These are phyloP conservation scores for Habroteleia sp. DNA, from an alignment of 2,888 invertebrate species.

Conservation along the genomic window DNA sequence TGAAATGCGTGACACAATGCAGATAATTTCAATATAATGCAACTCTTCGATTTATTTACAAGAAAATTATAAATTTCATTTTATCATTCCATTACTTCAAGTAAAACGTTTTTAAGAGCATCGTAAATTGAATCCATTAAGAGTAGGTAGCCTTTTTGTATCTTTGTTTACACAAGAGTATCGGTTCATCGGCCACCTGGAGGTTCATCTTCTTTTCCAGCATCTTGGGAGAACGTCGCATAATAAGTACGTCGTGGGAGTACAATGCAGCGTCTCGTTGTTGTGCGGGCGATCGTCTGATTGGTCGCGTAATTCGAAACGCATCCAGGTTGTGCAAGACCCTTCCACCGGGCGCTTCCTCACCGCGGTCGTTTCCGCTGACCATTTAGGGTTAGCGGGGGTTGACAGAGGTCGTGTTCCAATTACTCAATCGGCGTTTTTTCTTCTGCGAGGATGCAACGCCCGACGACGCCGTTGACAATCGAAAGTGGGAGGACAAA, in stretches of 20 bases:
- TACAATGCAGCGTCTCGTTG: conserved; percentile 56
- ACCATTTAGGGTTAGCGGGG: conserved; percentile 78
- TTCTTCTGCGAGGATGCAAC: conserved; percentile 74
- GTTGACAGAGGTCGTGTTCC: conserved; percentile 79
- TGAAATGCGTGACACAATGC: too few species aligned
- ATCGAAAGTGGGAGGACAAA: conserved; percentile 79
- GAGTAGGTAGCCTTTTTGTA: conserved; percentile 37
- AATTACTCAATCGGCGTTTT: conserved; percentile 77
- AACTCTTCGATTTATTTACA: neutral
- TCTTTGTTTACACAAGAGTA: conserved; percentile 40
- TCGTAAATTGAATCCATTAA: conserved; percentile 38
- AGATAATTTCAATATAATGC: too few species aligned
- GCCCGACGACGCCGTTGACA: conserved; percentile 69
- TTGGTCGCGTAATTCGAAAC: conserved; percentile 65
- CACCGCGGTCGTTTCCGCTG: conserved; percentile 74
- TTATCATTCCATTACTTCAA: neutral
- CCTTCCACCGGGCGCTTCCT: conserved; percentile 43
- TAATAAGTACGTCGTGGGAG: conserved; percentile 74
- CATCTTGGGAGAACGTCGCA: conserved; percentile 71
- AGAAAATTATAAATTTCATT: neutral
- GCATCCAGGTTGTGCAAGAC: conserved; percentile 65
- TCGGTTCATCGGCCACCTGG: conserved; percentile 49
- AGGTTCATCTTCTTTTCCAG: conserved; percentile 66
- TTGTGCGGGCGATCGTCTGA: conserved; percentile 57
- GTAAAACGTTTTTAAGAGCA: conserved; percentile 18